Conservation (phyloP, 2,797 vertebrate species). For the Bradypus variegatus region DNA sequence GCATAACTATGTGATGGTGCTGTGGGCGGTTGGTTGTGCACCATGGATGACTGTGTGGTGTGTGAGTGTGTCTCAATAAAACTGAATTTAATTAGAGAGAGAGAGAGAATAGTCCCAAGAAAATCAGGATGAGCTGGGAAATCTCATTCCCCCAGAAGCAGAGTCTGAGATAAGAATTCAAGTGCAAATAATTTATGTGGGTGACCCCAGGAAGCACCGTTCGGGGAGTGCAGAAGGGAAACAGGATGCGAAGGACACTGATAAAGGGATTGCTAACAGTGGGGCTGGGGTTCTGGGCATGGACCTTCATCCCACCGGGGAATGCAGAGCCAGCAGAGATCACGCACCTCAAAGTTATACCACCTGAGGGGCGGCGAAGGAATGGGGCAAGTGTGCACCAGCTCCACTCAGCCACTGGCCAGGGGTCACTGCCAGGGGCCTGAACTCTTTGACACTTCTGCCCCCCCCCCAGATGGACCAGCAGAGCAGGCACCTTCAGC, state of each 20-base stretch:
- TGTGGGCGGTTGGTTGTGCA: too few species aligned
- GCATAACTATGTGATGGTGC: too few species aligned
- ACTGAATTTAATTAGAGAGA: too few species aligned
- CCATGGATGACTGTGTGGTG: too few species aligned
- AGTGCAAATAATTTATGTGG: background rate
- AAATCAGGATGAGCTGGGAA: background rate
- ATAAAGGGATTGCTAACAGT: background rate
- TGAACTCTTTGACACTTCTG: background rate
- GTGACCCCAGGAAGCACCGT: background rate
- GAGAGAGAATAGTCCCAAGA: background rate
- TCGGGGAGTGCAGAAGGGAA: background rate
- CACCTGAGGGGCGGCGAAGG: background rate
- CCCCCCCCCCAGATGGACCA: fast-evolving
- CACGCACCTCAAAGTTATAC: background rate
- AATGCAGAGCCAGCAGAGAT: background rate
- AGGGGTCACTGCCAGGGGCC: background rate
- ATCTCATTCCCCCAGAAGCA: background rate
- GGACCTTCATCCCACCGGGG: background rate
- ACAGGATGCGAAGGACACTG: fast-evolving
- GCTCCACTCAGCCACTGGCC: background rate
- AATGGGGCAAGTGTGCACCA: fast-evolving
- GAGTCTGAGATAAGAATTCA: background rate
- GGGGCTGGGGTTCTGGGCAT: fast-evolving
- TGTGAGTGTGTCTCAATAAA: too few species aligned
- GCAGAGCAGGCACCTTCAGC: background rate